A percentile compares a stretch with the other conserved stretches of the same genome.
Conservation (phyloP, 2,797 vertebrate species). For the Threskiornis aethiopicus region DNA sequence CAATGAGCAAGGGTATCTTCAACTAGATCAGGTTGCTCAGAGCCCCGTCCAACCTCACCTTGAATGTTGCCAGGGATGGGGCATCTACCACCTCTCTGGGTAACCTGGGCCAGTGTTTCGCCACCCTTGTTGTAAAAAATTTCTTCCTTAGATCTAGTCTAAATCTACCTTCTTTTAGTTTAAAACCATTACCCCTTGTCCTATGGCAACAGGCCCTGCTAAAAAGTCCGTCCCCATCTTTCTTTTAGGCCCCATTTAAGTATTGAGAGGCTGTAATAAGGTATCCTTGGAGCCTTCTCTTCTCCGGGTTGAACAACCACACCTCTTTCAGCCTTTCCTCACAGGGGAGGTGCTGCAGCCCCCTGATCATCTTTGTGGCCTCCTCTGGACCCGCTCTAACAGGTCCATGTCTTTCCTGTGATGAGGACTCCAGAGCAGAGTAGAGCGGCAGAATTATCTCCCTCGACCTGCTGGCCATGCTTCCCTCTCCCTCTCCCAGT, state of each 20-base stretch:
- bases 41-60: fast-evolving
- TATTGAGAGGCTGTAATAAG: fast-evolving
- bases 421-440: not conserved
- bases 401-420: not conserved
- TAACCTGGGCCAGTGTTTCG: fast-evolving
- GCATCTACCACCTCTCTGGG: not conserved
- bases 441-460: not conserved
- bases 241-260: not conserved
- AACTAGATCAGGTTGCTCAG: fast-evolving
- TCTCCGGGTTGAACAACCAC: not conserved
- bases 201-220: fast-evolving
- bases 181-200: not conserved
- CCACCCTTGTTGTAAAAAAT: fast-evolving
- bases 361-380: fast-evolving
- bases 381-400: not conserved
- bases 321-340: not conserved
- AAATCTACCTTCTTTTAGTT: not conserved
- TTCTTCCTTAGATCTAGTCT: not conserved
- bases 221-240: not conserved
- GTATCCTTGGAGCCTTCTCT: fast-evolving
- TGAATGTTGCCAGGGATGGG: fast-evolving
- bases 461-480: not conserved
- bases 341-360: not conserved
- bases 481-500: not conserved
- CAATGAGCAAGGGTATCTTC: too few species aligned